Conservation (phyloP, 1,140 invertebrate species). For the Liolophura sinensis region DNA sequence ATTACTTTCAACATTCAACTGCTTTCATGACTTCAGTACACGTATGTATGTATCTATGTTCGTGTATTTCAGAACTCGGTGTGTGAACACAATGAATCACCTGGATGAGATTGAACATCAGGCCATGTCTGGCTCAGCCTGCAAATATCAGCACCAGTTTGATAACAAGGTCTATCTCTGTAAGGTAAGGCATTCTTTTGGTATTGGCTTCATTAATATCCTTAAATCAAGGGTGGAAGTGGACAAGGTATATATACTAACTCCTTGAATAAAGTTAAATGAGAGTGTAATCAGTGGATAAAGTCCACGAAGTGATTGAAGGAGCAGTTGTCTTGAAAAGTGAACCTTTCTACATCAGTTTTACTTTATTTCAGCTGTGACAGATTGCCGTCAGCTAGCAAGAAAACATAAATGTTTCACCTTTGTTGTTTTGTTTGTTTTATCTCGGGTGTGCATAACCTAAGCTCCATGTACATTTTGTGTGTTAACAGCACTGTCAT, state of each 20-base stretch:
- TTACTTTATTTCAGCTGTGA: background rate
- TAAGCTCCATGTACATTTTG: background rate
- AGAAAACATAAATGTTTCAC: background rate
- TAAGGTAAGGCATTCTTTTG: conserved; percentile 58
- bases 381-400: background rate
- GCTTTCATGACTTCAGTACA: too few species aligned
- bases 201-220: too few species aligned
- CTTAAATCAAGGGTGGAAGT: too few species aligned
- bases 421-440: background rate
- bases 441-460: background rate
- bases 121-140: conserved; percentile 59
- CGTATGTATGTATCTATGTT: background rate
- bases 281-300: background rate
- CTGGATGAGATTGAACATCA: background rate
- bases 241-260: background rate
- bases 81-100: conserved; percentile 47
- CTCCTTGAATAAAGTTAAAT: background rate
- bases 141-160: conserved; percentile 77
- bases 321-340: too few species aligned
- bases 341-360: background rate
- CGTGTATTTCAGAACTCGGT: conserved; percentile 55
- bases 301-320: background rate
- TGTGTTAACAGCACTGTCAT: conserved; percentile 58
- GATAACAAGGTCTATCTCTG: conserved; percentile 79
- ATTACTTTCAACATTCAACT: too few species aligned